Evolutionary conservation across 2,888 invertebrate species (phyloP).

Genomic region (Tolmerus cingulatus): DNA sequence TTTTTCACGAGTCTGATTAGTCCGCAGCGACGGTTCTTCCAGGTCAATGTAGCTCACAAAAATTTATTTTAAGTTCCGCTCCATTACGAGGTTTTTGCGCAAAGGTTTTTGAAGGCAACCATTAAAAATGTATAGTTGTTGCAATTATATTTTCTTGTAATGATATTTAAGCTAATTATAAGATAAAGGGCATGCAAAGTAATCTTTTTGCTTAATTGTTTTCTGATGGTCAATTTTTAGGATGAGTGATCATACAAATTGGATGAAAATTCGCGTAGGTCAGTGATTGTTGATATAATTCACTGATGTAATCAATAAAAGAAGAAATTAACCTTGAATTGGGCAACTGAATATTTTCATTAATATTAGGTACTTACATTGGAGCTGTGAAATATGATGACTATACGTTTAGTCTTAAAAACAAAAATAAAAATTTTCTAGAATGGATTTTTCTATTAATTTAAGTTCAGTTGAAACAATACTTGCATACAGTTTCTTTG

Average conservation of each 20-base stretch:
- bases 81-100: neutral
- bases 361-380: neutral
- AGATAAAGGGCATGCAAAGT: neutral
- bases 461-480: neutral
- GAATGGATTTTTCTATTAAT: neutral
- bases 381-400: too few species aligned
- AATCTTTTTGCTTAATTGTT: neutral
- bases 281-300: neutral
- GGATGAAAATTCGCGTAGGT: neutral
- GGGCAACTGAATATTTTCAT: neutral
- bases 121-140: neutral
- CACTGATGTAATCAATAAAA: neutral
- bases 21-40: neutral
- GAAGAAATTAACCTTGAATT: neutral
- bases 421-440: too few species aligned
- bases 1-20: neutral
- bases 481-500: neutral
- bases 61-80: neutral
- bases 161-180: neutral
- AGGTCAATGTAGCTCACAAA: neutral
- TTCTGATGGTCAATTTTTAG: neutral
- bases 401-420: too few species aligned
- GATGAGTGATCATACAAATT: neutral
- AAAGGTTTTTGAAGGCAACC: neutral
- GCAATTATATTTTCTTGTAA: neutral